phyloP scores from a whole-genome alignment of 2,888 invertebrate genomes.

The Sphecodes monilicornis region DNA sequence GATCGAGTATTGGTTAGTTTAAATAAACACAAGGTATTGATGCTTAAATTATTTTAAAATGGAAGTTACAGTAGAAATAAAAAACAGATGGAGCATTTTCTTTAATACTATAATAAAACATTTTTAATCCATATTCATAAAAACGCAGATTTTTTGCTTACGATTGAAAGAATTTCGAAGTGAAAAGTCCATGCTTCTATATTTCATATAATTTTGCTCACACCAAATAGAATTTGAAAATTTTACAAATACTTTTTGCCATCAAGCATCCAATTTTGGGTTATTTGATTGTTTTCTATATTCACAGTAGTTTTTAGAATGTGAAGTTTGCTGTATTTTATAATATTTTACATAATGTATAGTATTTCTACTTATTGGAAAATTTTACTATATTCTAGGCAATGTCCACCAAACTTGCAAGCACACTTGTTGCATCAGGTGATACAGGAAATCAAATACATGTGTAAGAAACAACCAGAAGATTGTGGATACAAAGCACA shows the following conservation, averaged over 20 bases:
- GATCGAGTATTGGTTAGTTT: too few species aligned
- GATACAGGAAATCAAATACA: constrained; percentile 88
- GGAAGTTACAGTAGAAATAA: neutral
- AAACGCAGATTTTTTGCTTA: constrained; percentile 31
- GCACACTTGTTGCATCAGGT: constrained; percentile 89
- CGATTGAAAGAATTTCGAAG: constrained; percentile 49
- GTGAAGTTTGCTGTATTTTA: constrained; percentile 30
- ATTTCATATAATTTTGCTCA: constrained; percentile 13
- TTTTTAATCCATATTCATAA: too few species aligned
- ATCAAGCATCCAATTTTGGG: constrained; percentile 27
- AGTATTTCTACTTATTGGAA: neutral
- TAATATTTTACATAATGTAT: neutral
- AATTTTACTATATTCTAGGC: constrained; percentile 85
- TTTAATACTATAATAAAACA: neutral
- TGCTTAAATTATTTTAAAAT: neutral
- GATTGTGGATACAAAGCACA: constrained; percentile 88
- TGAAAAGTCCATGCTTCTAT: constrained; percentile 48
- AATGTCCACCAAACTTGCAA: constrained; percentile 89
- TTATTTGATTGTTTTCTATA: constrained; percentile 26
- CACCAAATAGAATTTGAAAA: constrained; percentile 9
- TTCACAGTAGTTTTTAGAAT: constrained; percentile 37
- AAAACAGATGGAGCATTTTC: too few species aligned
- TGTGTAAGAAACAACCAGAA: constrained; percentile 88
- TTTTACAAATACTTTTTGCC: constrained; percentile 6
- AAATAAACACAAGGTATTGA: too few species aligned